These are phyloP conservation scores for Chrysina gloriosa DNA, from an alignment of 2,888 invertebrate genomes.

Conservation along the genomic window DNA sequence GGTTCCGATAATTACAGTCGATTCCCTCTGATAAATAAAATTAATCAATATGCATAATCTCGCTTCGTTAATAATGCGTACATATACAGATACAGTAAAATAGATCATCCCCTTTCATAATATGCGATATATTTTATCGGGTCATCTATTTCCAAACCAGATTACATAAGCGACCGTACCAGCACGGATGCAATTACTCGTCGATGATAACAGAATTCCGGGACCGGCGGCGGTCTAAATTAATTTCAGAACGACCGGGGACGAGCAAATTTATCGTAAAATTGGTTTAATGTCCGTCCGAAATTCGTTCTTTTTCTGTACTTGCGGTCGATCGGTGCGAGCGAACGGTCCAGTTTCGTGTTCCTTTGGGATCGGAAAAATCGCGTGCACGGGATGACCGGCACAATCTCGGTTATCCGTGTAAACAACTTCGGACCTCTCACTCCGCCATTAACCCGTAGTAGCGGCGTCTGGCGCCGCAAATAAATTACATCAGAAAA, in stretches of 20 bases:
- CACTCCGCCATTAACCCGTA: background rate
- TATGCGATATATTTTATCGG: background rate
- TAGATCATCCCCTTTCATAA: background rate
- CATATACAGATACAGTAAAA: background rate
- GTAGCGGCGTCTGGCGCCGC: constrained; percentile 6
- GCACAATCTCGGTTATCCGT: constrained; percentile 25
- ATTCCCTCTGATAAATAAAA: background rate
- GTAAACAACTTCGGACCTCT: constrained; percentile 26
- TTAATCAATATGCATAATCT: background rate
- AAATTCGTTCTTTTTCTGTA: constrained; percentile 1
- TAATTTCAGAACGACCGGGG: background rate
- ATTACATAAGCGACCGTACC: background rate
- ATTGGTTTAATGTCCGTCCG: constrained; percentile 5
- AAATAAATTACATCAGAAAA: constrained; percentile 9
- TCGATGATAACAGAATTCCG: constrained; percentile 1
- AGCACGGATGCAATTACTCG: background rate
- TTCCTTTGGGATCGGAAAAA: constrained; percentile 3
- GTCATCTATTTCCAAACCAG: background rate
- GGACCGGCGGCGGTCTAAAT: background rate
- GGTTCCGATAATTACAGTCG: too few relatives aligned
- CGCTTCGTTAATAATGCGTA: background rate
- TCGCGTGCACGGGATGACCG: constrained; percentile 9
- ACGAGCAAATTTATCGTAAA: constrained; percentile 25
- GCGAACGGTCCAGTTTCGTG: background rate
- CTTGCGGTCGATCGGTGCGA: background rate